Conservation (phyloP, 1,140 invertebrate genomes). For the Drosophila littoralis region DNA sequence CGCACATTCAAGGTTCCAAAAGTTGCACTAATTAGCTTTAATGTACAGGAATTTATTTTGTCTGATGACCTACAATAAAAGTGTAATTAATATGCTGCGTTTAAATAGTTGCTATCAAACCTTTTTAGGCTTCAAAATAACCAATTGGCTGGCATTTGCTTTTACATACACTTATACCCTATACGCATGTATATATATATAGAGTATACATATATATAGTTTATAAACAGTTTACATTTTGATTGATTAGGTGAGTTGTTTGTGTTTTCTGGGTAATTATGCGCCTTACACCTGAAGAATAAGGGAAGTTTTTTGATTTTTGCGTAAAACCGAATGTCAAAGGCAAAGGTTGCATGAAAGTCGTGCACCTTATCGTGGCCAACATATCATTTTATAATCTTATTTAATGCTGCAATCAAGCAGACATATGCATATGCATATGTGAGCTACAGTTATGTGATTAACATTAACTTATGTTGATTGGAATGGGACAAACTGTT, state of each 20-base stretch:
- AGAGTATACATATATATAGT: conserved; percentile 20
- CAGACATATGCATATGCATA: conserved; percentile 1
- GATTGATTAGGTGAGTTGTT: conserved; percentile 35
- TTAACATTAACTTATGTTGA: conserved; percentile 46
- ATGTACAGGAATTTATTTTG: conserved; percentile 70
- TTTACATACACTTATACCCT: conserved; percentile 27
- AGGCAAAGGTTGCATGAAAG: too few species aligned
- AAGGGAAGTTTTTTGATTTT: conserved; percentile 2
- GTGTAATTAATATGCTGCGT: conserved; percentile 41
- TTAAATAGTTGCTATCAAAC: conserved; percentile 10
- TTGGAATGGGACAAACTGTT: conserved; percentile 21
- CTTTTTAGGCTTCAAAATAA: not conserved
- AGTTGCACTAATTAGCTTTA: conserved; percentile 70
- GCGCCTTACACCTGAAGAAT: not conserved
- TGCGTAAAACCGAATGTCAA: too few species aligned
- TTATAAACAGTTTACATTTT: conserved; percentile 25
- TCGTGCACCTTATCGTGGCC: not conserved
- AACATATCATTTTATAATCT: not conserved
- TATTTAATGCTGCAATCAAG: conserved; percentile 12
- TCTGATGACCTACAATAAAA: conserved; percentile 50
- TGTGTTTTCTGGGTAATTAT: not conserved
- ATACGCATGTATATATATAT: conserved; percentile 9
- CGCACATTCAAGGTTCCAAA: conserved; percentile 10
- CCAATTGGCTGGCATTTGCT: conserved; percentile 67
- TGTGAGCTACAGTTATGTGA: conserved; percentile 6